A percentile compares a stretch with the other conserved stretches of the same genome.
These are phyloP conservation scores for Calameuta idolon DNA, from an alignment of 2,888 invertebrate species.

Conservation along the genomic window DNA sequence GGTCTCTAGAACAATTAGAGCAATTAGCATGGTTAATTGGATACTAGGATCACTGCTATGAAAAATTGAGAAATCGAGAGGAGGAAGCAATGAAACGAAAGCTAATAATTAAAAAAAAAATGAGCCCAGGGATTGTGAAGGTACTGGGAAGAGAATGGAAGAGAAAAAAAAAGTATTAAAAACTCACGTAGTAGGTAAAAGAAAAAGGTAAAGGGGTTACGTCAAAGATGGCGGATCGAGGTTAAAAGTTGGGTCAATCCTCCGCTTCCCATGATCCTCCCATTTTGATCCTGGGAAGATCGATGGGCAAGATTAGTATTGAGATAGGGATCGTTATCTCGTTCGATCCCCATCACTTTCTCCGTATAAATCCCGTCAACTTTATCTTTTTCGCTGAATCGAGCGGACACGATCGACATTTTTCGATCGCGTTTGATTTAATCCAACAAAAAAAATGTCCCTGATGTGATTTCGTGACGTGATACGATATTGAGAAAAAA, in stretches of 20 bases:
- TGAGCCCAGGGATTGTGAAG: too few relatives aligned
- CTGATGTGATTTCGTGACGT: too few relatives aligned
- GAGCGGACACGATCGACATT: constrained; percentile 1
- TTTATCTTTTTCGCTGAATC: neutral
- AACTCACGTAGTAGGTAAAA: too few relatives aligned
- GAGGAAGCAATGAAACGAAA: neutral
- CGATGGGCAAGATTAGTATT: constrained; percentile 33
- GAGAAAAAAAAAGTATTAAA: neutral
- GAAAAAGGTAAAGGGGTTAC: too few relatives aligned
- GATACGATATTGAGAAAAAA: too few relatives aligned
- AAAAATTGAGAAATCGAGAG: neutral
- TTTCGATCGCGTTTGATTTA: neutral
- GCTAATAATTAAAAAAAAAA: too few relatives aligned
- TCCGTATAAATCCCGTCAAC: constrained; percentile 28
- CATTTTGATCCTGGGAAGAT: constrained; percentile 51
- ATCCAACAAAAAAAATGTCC: too few relatives aligned
- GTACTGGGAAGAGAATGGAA: neutral
- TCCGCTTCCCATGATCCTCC: constrained; percentile 49
- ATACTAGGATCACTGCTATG: neutral
- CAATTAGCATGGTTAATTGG: constrained; percentile 12
- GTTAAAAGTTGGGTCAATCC: constrained; percentile 30
- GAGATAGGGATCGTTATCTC: constrained; percentile 58
- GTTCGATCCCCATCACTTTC: constrained; percentile 60
- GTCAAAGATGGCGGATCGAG: constrained; percentile 6
- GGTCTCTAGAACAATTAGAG: neutral